Evolutionary conservation across 2,888 invertebrate genomes (phyloP), one percentile per base, ranked within the genome.

Genomic region (Sinotaia quadrata): DNA sequence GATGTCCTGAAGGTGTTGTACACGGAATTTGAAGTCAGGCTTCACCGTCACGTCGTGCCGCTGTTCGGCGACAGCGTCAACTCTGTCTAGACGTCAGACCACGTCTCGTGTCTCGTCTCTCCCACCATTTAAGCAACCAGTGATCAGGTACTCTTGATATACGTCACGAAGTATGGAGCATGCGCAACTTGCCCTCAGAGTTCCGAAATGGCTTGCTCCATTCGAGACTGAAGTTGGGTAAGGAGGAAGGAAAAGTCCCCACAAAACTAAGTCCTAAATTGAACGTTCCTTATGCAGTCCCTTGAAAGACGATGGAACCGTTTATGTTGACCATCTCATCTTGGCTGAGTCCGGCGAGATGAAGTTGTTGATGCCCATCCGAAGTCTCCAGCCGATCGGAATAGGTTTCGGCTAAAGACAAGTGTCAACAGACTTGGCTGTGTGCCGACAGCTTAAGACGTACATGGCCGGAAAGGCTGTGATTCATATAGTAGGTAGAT

Each of bases 1-100:
- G 82, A 84, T 29, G 77, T 77, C 0, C 72, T 82, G 27, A 58
- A 59, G 33, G 65, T 82, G 2, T 69, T 74, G 15, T 69, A 76
- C 41, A 75, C 78, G 1, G 74, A 78, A 60, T 81, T 81, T 51
- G 77, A 81, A 54, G 77, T 81, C 58, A 68, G 68, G 34, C 62
- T 72, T 7, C 72, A 74, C 57, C 52, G 60, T 33, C 67, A 70
- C 31, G 68, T 66, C 15, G 44, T 74, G 12, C 72, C 63, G 33
- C 47, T 74, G 33, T 74, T 68, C 34, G 74, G 74, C 15, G 49
- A 57, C 21, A 18, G 36, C 1, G 52, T 65, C 34, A 44, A 44
- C 49, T 61, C 34, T 41, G 10, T 12, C 41, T 41, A 15, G 8
- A 15, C 8, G 41, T 12, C 18, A 15, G 18, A 12, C 8, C 8